phyloP scores from a whole-genome alignment of 2,113 vertebrate species.

The Caranx melampygus region DNA sequence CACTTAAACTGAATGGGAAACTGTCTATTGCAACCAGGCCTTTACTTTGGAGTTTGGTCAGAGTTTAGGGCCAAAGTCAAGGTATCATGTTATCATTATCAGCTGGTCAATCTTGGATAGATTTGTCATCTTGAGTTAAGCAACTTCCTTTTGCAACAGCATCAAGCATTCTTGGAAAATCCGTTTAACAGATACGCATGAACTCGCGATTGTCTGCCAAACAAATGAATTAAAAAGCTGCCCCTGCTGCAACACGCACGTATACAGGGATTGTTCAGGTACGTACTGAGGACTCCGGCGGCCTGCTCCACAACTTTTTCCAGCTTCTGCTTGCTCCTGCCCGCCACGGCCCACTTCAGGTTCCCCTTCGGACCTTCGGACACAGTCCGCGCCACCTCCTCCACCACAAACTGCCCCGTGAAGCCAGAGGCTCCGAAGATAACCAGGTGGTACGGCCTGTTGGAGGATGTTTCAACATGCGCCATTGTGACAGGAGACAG shows the following conservation, averaged over 20 bases:
- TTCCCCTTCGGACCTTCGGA: slow-evolving; percentile 78
- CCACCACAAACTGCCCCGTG: slow-evolving; percentile 93
- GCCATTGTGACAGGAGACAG: slow-evolving; percentile 67
- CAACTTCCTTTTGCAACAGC: background rate
- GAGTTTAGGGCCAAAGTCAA: slow-evolving; percentile 22
- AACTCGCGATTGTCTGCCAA: background rate
- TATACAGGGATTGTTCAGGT: background rate
- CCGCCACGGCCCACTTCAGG: slow-evolving; percentile 92
- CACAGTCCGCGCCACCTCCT: slow-evolving; percentile 89
- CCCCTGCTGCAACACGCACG: background rate
- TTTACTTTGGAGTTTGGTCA: slow-evolving; percentile 38
- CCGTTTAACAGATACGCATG: background rate
- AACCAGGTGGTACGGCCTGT: slow-evolving; percentile 86
- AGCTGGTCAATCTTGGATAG: background rate
- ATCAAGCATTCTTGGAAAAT: background rate
- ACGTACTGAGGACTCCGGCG: slow-evolving; percentile 86
- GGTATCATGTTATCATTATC: slow-evolving; percentile 12
- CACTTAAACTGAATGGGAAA: background rate
- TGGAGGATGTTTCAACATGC: slow-evolving; percentile 66
- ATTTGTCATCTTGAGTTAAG: slow-evolving; percentile 10
- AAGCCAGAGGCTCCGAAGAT: slow-evolving; percentile 95
- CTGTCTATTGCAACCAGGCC: background rate
- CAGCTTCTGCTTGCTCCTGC: slow-evolving; percentile 89
- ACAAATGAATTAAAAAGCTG: background rate
- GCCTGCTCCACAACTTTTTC: slow-evolving; percentile 87